Conservation (phyloP, 2,888 invertebrate species). For the Apeira syringaria region DNA sequence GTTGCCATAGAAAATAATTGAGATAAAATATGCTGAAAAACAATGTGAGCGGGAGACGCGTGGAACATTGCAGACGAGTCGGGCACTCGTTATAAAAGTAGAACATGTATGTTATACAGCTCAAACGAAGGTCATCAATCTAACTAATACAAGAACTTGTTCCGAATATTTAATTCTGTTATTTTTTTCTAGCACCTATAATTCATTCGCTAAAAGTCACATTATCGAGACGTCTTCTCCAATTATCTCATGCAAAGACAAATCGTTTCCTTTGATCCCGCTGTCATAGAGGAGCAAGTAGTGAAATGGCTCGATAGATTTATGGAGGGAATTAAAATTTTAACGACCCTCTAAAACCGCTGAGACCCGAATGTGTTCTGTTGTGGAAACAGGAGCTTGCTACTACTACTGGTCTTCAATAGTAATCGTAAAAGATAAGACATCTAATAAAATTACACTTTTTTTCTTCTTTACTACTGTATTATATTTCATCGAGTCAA, state of each 20-base stretch:
- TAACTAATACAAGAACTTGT: not conserved
- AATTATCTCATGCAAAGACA: conserved; percentile 14
- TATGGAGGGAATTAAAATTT: conserved; percentile 8
- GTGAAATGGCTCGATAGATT: conserved; percentile 1
- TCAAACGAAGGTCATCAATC: not conserved
- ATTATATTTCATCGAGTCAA: too few species aligned
- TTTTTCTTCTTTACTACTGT: too few species aligned
- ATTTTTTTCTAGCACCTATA: conserved; percentile 7
- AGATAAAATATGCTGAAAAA: too few species aligned
- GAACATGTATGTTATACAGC: not conserved
- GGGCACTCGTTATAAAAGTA: too few species aligned
- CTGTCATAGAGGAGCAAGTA: conserved; percentile 1
- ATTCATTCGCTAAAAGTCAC: conserved; percentile 2
- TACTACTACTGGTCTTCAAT: too few species aligned
- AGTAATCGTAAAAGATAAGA: too few species aligned
- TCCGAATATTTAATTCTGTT: conserved; percentile 2
- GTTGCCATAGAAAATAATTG: too few species aligned
- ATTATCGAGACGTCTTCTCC: conserved; percentile 7
- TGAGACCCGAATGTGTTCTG: conserved; percentile 1
- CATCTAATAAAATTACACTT: too few species aligned
- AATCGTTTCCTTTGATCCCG: conserved; percentile 23
- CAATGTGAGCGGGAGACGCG: too few species aligned
- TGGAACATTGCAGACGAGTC: too few species aligned
- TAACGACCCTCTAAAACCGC: conserved; percentile 11
- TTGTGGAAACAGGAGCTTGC: not conserved